A percentile compares a stretch with the other conserved stretches of the same genome.
Evolutionary conservation across 2,888 invertebrate genomes (phyloP).

Genomic region (Cryptocheilus praepositus): DNA sequence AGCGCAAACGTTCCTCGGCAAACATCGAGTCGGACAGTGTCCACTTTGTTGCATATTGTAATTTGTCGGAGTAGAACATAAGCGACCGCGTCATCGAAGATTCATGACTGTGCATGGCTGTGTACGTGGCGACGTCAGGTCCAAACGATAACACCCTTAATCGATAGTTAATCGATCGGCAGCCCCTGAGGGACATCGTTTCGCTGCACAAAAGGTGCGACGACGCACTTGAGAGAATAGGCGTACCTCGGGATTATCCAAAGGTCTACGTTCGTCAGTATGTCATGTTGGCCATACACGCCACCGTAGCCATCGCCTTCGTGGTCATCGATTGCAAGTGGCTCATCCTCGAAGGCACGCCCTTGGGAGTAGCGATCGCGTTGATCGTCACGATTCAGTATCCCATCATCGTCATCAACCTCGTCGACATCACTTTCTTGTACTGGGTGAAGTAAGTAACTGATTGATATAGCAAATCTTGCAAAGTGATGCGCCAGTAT

Average conservation of each 20-base stretch:
- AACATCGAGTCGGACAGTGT: no score
- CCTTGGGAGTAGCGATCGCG: constrained; percentile 5
- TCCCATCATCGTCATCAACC: constrained; percentile 27
- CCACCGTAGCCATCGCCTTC: not conserved
- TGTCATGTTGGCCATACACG: not conserved
- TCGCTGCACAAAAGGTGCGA: constrained; percentile 36
- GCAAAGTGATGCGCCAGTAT: no score
- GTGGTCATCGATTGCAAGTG: not conserved
- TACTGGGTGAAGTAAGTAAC: constrained; percentile 51
- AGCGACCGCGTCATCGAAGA: no score
- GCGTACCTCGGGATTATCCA: constrained; percentile 39
- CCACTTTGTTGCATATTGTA: no score
- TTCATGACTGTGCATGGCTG: no score
- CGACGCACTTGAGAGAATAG: constrained; percentile 41
- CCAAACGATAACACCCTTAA: not conserved
- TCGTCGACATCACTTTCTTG: constrained; percentile 43
- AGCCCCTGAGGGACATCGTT: constrained; percentile 14
- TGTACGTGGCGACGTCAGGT: not conserved
- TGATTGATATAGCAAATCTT: no score
- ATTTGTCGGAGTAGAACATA: no score
- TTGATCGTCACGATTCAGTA: constrained; percentile 22
- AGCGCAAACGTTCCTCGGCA: no score
- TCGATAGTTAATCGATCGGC: not conserved
- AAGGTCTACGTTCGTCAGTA: constrained; percentile 26
- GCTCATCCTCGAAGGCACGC: not conserved